Conservation (phyloP, 2,797 vertebrate genomes). For the Lates japonicus region DNA sequence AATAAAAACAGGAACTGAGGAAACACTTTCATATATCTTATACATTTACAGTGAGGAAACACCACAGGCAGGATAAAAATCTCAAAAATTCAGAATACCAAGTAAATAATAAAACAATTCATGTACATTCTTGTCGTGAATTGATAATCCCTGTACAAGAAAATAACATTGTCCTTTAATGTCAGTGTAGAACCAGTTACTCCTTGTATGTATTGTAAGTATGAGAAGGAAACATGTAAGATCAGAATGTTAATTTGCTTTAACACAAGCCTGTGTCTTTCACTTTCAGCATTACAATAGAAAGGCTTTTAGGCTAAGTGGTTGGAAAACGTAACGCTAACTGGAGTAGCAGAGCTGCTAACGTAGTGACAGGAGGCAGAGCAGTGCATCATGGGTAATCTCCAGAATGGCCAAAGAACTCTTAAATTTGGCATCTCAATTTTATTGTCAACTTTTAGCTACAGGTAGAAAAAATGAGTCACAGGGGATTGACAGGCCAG, state of each 20-base stretch:
- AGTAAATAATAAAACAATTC: no score
- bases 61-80: no score
- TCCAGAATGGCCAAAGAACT: constrained; percentile 10
- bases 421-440: constrained; percentile 31
- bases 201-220: background rate
- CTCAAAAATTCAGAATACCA: no score
- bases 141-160: background rate
- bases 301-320: background rate
- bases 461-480: constrained; percentile 8
- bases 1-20: no score
- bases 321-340: no score
- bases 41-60: no score
- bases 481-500: constrained; percentile 7
- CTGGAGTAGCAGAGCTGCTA: no score
- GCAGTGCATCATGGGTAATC: constrained; percentile 25
- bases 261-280: background rate
- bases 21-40: no score
- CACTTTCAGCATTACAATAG: no score
- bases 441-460: constrained; percentile 15
- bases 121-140: background rate
- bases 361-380: constrained; percentile 13
- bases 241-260: background rate
- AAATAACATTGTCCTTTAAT: background rate
- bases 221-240: background rate
- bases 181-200: background rate